phyloP scores from a whole-genome alignment of 2,888 invertebrate genomes.

The Gastracanthus pulcherrimus region DNA sequence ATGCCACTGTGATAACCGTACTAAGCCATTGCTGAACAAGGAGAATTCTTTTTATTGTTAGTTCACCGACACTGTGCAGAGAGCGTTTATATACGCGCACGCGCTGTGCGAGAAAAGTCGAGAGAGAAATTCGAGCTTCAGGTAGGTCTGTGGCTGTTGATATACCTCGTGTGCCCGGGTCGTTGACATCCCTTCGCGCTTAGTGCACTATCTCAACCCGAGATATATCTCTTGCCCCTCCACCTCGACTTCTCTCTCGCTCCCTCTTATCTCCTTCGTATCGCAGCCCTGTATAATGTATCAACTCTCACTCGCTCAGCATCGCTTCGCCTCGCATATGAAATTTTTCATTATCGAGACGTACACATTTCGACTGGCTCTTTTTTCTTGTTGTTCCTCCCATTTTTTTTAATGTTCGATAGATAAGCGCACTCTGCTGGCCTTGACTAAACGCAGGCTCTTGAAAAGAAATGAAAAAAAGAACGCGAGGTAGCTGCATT shows the following conservation, averaged over 20 bases:
- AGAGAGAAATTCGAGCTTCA: slow-evolving; percentile 17
- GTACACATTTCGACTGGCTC: neutral
- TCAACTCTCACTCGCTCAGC: neutral
- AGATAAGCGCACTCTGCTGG: neutral
- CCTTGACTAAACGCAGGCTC: neutral
- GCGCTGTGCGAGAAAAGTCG: neutral
- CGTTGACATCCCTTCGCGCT: slow-evolving; percentile 8
- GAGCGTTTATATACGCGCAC: neutral
- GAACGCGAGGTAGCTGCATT: too few relatives aligned
- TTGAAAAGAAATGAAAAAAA: too few relatives aligned
- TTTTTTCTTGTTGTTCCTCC: neutral
- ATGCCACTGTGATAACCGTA: too few relatives aligned
- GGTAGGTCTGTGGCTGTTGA: neutral
- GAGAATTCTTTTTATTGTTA: neutral
- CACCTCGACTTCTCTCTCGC: neutral
- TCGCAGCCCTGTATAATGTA: neutral
- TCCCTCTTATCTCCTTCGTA: neutral
- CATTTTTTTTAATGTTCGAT: neutral
- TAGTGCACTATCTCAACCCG: neutral
- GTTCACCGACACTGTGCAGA: too few relatives aligned
- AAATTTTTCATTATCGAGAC: slow-evolving; percentile 20
- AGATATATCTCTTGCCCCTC: neutral
- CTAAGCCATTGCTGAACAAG: too few relatives aligned
- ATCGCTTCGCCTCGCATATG: too few relatives aligned
- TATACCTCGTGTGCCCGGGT: neutral